Evolutionary conservation across 2,797 vertebrate genomes (phyloP).

Genomic region (Etheostoma nigrum): DNA sequence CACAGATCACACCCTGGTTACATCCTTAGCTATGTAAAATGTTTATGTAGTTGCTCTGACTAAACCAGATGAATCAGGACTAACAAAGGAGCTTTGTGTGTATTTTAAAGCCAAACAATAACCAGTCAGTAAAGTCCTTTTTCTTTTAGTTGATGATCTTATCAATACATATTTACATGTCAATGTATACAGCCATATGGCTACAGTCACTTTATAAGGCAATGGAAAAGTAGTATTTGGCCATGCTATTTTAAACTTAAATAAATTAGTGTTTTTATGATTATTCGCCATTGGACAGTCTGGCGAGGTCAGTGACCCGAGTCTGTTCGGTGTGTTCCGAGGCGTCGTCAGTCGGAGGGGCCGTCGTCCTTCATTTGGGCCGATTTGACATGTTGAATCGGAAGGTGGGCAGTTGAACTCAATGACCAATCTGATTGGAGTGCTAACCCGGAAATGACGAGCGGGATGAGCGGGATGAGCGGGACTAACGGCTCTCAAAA

Average conservation of each 20-base stretch:
- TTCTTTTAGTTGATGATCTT: neutral
- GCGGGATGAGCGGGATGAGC: too few species aligned
- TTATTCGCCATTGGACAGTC: too few species aligned
- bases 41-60: neutral
- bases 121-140: neutral
- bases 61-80: neutral
- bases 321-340: too few species aligned
- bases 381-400: too few species aligned
- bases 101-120: neutral
- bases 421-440: too few species aligned
- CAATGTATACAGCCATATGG: neutral
- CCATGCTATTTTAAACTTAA: neutral
- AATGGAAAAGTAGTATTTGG: neutral
- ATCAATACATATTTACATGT: neutral
- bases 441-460: too few species aligned
- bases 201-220: slow-evolving; percentile 16
- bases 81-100: neutral
- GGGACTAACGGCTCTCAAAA: too few species aligned
- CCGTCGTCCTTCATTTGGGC: too few species aligned
- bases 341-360: too few species aligned
- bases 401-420: too few species aligned
- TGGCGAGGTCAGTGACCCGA: too few species aligned
- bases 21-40: neutral
- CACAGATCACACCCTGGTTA: too few species aligned
- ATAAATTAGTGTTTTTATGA: neutral